Percentiles rank a stretch among this genome's conserved stretches.
Evolutionary conservation across 2,797 vertebrate species (phyloP).

Genomic region (Pangasius krempfi): DNA sequence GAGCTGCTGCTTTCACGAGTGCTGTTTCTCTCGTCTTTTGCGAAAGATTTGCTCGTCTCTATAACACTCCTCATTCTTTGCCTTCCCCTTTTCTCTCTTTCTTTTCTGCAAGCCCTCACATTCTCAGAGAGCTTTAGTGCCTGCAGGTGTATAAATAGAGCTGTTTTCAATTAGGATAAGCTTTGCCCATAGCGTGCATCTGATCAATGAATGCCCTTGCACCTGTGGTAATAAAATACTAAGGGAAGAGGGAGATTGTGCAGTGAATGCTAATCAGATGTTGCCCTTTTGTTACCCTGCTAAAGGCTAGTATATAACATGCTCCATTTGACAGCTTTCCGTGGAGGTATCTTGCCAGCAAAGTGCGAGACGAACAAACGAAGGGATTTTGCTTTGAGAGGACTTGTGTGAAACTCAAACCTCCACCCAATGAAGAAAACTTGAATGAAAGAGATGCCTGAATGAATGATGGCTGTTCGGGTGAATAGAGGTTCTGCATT

Average conservation of each 20-base stretch:
- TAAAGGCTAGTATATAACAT: slow-evolving; percentile 72
- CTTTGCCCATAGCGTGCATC: slow-evolving; percentile 79
- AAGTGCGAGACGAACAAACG: slow-evolving; percentile 70
- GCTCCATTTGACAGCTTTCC: slow-evolving; percentile 70
- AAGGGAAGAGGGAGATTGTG: slow-evolving; percentile 70
- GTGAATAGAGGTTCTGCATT: slow-evolving; percentile 55
- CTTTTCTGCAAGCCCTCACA: slow-evolving; percentile 57
- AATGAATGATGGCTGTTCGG: slow-evolving; percentile 61
- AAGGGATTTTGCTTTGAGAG: slow-evolving; percentile 58
- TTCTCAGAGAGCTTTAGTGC: slow-evolving; percentile 78
- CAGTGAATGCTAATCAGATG: slow-evolving; percentile 80
- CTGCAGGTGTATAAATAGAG: slow-evolving; percentile 87
- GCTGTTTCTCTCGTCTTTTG: slow-evolving; percentile 13
- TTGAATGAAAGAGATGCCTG: slow-evolving; percentile 65
- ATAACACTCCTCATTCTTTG: slow-evolving; percentile 17
- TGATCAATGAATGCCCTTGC: slow-evolving; percentile 80
- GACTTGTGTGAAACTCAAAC: slow-evolving; percentile 67
- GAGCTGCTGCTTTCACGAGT: slow-evolving; percentile 28
- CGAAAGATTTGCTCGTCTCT: slow-evolving; percentile 24
- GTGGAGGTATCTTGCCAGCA: slow-evolving; percentile 67
- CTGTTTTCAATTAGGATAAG: slow-evolving; percentile 81
- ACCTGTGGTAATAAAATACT: slow-evolving; percentile 89
- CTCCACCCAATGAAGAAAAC: slow-evolving; percentile 62
- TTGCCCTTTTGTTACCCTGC: slow-evolving; percentile 76
- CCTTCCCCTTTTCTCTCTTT: slow-evolving; percentile 37